phyloP scores from a whole-genome alignment of 1,140 invertebrate genomes.

The Linepithema humile region DNA sequence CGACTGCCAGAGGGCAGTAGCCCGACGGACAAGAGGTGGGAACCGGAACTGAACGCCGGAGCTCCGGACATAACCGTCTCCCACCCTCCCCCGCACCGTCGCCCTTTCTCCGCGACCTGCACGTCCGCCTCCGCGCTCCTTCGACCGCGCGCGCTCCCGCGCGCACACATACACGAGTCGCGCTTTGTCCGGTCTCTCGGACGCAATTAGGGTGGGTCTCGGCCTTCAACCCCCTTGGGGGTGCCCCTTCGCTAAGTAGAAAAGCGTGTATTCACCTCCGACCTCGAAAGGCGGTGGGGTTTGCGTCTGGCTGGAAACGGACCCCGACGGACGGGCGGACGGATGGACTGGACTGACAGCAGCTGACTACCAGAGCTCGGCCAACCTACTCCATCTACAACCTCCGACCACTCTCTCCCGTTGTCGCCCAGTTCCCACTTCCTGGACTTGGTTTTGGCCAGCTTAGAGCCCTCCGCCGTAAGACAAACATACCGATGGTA shows the following conservation, averaged over 20 bases:
- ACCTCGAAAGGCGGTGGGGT: constrained; percentile 74
- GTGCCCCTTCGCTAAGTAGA: constrained; percentile 83
- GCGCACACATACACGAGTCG: constrained; percentile 80
- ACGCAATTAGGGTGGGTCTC: constrained; percentile 84
- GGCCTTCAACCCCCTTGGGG: constrained; percentile 78
- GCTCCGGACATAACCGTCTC: constrained; percentile 79
- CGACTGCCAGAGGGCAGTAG: constrained; percentile 83
- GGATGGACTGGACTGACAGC: constrained; percentile 76
- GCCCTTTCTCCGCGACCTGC: constrained; percentile 7
- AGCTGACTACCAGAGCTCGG: constrained; percentile 76
- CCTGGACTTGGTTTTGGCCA: constrained; percentile 66
- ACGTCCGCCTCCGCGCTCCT: constrained; percentile 37
- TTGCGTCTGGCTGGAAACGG: constrained; percentile 70
- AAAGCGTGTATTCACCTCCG: constrained; percentile 84
- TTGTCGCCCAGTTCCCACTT: constrained; percentile 69
- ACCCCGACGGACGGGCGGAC: constrained; percentile 64
- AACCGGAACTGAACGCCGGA: constrained; percentile 80
- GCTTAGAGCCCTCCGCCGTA: constrained; percentile 60
- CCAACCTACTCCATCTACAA: constrained; percentile 54
- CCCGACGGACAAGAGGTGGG: constrained; percentile 79
- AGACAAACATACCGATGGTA: constrained; percentile 67
- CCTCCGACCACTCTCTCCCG: constrained; percentile 48
- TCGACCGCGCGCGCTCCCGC: constrained; percentile 57
- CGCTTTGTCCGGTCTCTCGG: constrained; percentile 84
- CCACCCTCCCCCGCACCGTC: constrained; percentile 26